Evolutionary conservation across 2,888 invertebrate genomes (phyloP).

Genomic region (Cactoblastis cactorum): DNA sequence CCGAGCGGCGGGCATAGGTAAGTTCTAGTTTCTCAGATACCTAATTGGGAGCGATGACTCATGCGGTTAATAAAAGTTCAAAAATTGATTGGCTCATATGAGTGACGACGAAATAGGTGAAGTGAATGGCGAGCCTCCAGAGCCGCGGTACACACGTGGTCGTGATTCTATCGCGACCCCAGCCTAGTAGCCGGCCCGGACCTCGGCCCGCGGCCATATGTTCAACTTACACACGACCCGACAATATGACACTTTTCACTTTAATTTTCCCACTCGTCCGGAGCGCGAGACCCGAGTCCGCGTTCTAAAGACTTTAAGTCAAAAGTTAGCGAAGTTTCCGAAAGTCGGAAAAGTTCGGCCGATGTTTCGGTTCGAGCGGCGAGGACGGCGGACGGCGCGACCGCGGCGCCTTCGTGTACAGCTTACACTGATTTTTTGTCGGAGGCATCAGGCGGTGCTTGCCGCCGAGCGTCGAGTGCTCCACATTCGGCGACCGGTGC

Average conservation of each 20-base stretch:
- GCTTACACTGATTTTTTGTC: constrained; percentile 78
- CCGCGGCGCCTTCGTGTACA: constrained; percentile 62
- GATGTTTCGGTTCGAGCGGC: constrained; percentile 19
- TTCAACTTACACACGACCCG: constrained; percentile 63
- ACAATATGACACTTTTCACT: constrained; percentile 63
- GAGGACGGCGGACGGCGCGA: constrained; percentile 44
- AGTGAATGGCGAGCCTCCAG: constrained; percentile 73
- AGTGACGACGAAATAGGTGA: constrained; percentile 63
- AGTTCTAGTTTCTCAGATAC: constrained; percentile 27
- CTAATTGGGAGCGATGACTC: constrained; percentile 52
- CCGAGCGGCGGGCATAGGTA: constrained; percentile 16
- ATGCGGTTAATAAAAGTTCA: constrained; percentile 46
- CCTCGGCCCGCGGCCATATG: constrained; percentile 70
- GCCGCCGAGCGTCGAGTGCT: constrained; percentile 62
- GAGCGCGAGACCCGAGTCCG: constrained; percentile 19
- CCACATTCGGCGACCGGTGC: constrained; percentile 76
- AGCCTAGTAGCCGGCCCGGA: constrained; percentile 42
- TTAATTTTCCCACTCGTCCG: constrained; percentile 34
- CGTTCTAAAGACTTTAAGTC: constrained; percentile 20
- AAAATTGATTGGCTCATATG: constrained; percentile 50
- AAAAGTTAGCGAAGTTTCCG: constrained; percentile 34
- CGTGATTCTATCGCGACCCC: constrained; percentile 66
- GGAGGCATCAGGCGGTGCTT: constrained; percentile 56
- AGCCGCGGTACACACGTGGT: constrained; percentile 59
- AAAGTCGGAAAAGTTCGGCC: constrained; percentile 28